Base-by-base conservation (phyloP, 1,140 invertebrate species). In the Aphelinus certus region DNA sequence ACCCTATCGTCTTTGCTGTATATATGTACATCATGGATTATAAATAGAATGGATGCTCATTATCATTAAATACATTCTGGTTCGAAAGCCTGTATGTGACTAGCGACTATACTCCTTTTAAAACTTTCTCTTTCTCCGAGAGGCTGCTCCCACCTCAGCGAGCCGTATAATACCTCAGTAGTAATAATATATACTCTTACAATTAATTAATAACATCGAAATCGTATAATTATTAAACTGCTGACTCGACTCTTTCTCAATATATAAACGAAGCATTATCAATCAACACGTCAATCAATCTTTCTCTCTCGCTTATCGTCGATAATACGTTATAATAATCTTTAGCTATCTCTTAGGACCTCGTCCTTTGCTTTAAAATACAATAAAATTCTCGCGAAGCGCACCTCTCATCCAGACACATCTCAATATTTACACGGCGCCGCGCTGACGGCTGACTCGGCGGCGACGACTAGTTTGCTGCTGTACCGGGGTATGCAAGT, bases 61-160 rank as follows among this genome's bases (percentile, higher is more conserved):
- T 79, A 79, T 80, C 81, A 83, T 81, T 86, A 87, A 86, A 86
- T 85, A 86, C 83, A 87, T 82, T 83, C 79, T 86, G 79, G 77
- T 83, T 83, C 79, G 77, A 84, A 81, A 84, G 81, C 77, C 77
- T 86, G 83, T 62, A 76, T 56, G 47, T 86, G 86, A 87, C 85
- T 86, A 87, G 85, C 77, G 77, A 77, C 75, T 76, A 76, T 69
- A 73, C 58, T 76, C 66, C 49, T 70, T 76, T 68, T 57, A 68
- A 10, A 7, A 49, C 9, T 47, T n/a, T 47, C 51, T 61, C 45
- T 49, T 60, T 60, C 9, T 66, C 49, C 42, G 26, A 26, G 26
- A 26, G 26, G 26, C 10, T 68, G 51, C 2, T n/a, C 53, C 3
- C 58, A 9, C 26, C 26, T 26, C 26, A 26, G 26, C 46, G 42